phyloP scores from a whole-genome alignment of 2,113 vertebrate genomes.

The Tauraco erythrolophus region DNA sequence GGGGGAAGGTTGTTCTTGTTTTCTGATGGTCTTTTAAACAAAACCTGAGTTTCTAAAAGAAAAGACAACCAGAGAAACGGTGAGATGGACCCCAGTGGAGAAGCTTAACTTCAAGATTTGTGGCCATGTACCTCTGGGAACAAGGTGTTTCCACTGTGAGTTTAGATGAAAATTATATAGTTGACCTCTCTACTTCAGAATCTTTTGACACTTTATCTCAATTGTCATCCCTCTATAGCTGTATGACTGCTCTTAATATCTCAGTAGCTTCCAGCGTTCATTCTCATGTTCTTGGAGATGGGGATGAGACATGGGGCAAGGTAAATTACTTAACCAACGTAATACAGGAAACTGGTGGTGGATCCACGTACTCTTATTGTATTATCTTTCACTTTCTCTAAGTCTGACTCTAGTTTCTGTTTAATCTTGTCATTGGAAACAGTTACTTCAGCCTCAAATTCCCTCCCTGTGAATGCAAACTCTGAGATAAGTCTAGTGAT shows the following conservation, averaged over 20 bases:
- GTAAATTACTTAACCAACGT: not conserved
- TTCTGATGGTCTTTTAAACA: not conserved
- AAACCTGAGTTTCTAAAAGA: not conserved
- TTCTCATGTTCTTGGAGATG: not conserved
- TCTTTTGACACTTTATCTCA: not conserved
- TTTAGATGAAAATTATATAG: not conserved
- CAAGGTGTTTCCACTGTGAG: not conserved
- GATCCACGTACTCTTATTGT: not conserved
- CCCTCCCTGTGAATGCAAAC: not conserved
- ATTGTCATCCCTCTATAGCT: not conserved
- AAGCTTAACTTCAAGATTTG: not conserved
- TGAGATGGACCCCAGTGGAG: not conserved
- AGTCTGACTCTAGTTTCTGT: not conserved
- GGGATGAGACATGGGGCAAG: not conserved
- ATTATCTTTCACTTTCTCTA: not conserved
- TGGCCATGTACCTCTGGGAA: not conserved
- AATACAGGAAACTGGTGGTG: not conserved
- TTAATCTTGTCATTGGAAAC: not conserved
- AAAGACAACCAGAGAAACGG: not conserved
- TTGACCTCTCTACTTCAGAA: not conserved
- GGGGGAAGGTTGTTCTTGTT: not conserved
- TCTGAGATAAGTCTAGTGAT: not conserved
- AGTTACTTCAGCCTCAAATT: not conserved
- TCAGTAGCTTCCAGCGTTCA: not conserved
- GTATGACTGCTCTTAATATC: not conserved